These are phyloP conservation scores for Peromyscus maniculatus DNA, from an alignment of 2,113 vertebrate species.

Conservation along the genomic window DNA sequence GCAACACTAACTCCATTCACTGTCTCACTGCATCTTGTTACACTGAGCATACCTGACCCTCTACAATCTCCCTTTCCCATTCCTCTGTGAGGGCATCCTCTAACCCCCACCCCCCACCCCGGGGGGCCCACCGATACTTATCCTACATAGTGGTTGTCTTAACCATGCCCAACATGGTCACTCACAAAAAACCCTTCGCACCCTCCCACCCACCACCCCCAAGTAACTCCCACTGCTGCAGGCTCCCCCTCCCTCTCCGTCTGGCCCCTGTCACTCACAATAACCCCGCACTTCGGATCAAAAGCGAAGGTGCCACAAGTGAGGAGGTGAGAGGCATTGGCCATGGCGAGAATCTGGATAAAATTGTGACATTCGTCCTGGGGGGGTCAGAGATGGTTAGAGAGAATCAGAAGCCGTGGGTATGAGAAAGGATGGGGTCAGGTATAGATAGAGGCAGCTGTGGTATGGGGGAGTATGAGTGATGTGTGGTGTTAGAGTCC, in stretches of 20 bases:
- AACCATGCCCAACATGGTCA: neutral
- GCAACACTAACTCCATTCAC: constrained; percentile 33
- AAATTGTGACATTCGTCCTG: constrained; percentile 94
- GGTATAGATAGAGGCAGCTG: constrained; percentile 53
- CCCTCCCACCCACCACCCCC: constrained; percentile 23
- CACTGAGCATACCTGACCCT: neutral
- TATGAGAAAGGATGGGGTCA: constrained; percentile 15
- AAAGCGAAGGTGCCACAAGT: constrained; percentile 95
- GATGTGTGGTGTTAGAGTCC: neutral
- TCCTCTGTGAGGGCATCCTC: neutral
- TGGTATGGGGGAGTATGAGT: constrained; percentile 6
- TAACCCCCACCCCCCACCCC: neutral
- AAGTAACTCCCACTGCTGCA: constrained; percentile 21
- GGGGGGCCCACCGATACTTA: neutral
- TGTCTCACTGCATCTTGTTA: neutral
- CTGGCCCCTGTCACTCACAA: constrained; percentile 88
- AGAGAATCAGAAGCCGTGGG: constrained; percentile 73
- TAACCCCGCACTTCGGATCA: constrained; percentile 92
- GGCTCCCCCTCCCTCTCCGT: constrained; percentile 61
- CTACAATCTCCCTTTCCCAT: neutral
- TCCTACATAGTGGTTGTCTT: constrained; percentile 27
- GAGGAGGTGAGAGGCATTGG: constrained; percentile 89
- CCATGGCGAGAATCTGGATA: constrained; percentile 92
- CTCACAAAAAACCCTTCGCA: constrained; percentile 66
- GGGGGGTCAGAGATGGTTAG: constrained; percentile 75